Base-by-base conservation (phyloP, 2,888 invertebrate species). In the Archips xylosteana region DNA sequence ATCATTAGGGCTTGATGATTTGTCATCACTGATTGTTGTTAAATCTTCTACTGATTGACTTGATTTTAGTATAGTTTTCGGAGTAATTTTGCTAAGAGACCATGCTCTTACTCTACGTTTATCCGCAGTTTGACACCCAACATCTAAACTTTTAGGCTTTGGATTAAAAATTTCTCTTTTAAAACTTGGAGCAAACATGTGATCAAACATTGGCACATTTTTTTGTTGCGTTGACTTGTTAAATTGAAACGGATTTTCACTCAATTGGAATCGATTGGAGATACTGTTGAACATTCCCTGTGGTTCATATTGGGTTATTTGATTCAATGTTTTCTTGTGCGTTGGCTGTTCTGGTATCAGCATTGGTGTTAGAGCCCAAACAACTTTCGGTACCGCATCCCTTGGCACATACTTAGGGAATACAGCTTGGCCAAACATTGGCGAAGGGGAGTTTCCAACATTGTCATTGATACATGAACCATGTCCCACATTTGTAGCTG, bases 391-490 rank as follows among this genome's bases (percentile, higher is more conserved):
- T 39, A 77, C 72, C 0, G 75, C 51, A 0, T 51, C 39, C 54
- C 76, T 75, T 45, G 78, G 64, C 1, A 81, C 60, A 47, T 83
- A 82, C 47, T 79, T 83, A 0, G 84, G 82, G 62, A 85, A 88
- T 0, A 69, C 66, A 0, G 79, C 75, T 78, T 85, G 82, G 4
- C 85, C 84, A 75, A 85, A 87, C 3, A 71, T 64, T 68, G 81
- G 81, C 3, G 64, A 9, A n/a, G 71, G 23, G 32, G 59, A 57
- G 42, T 34, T 45, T n/a, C 47, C 1, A 0, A 8, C 34, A 60
- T 36, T 60, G 60, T 36, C 15, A 15, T 42, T n/a, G 9, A n/a
- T 32, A 12, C 8, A 23, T 64, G 49, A 23, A 34, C 45, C 36
- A 2, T n/a, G 34, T 2, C 49, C 32, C n/a, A n/a, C 10, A 36